Evolutionary conservation across 2,113 vertebrate species (phyloP).

Genomic region (Octodon degus): DNA sequence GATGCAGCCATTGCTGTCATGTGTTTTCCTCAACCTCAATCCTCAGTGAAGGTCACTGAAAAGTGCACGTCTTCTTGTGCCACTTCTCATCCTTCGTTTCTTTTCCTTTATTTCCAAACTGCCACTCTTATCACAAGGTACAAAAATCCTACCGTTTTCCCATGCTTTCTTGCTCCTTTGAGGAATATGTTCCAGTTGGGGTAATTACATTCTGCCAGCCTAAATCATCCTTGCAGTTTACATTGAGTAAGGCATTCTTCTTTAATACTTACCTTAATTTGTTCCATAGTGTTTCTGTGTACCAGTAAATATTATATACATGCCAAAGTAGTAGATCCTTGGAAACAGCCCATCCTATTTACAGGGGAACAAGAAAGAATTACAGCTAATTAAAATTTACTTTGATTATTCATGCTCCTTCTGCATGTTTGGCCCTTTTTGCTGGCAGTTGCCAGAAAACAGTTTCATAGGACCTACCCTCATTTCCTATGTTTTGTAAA

Average conservation of each 20-base stretch:
- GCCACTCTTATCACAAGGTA: conserved; percentile 56
- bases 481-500: conserved; percentile 15
- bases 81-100: conserved; percentile 44
- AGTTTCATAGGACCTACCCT: conserved; percentile 5
- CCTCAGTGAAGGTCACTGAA: conserved; percentile 15
- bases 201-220: conserved; percentile 75
- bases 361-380: conserved; percentile 69
- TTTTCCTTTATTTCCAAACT: conserved; percentile 61
- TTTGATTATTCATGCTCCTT: conserved; percentile 64
- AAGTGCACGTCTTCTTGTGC: not conserved
- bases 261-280: conserved; percentile 80
- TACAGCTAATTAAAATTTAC: conserved; percentile 81
- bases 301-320: conserved; percentile 60
- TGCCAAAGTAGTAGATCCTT: conserved; percentile 74
- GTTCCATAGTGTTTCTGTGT: conserved; percentile 69
- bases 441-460: conserved; percentile 44
- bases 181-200: conserved; percentile 76
- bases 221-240: conserved; percentile 71
- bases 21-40: not conserved
- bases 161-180: conserved; percentile 63
- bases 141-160: not conserved
- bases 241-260: conserved; percentile 71
- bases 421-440: conserved; percentile 49
- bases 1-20: not conserved
- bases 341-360: conserved; percentile 71